A percentile compares a stretch with the other conserved stretches of the same genome.
Conservation (phyloP, 37 sponge, comb jelly and placozoan genomes). For the Geodia barretti region DNA sequence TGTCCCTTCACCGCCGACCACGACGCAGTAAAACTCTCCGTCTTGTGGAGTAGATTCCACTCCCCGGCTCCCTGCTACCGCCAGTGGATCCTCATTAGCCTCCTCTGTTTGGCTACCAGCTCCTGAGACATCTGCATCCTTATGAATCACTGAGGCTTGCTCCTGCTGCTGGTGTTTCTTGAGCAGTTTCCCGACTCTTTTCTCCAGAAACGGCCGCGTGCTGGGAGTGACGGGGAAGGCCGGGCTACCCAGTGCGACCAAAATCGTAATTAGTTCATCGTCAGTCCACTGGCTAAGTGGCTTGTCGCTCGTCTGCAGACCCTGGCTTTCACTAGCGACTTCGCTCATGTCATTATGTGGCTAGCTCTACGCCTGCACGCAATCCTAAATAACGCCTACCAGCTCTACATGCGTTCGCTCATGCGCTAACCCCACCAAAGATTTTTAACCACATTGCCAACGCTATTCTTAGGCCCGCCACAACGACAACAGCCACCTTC, state of each 20-base stretch:
- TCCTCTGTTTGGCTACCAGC: not conserved
- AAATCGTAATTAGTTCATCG: not conserved
- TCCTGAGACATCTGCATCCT: not conserved
- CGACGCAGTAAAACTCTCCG: conserved; percentile 50
- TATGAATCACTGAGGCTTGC: too few relatives aligned
- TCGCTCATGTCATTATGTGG: too few relatives aligned
- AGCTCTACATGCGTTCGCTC: too few relatives aligned
- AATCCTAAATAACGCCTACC: too few relatives aligned
- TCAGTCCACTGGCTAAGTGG: not conserved
- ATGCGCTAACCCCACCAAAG: too few relatives aligned
- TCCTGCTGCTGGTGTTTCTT: not conserved
- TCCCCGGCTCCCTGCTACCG: not conserved
- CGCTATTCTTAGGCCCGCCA: too few relatives aligned
- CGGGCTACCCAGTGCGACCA: not conserved
- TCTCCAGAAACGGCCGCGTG: not conserved
- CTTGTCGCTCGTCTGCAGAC: not conserved
- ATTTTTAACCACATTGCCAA: too few relatives aligned
- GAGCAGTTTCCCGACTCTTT: not conserved
- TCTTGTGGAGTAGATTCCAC: too few relatives aligned
- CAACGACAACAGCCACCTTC: too few relatives aligned
- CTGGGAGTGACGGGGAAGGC: not conserved
- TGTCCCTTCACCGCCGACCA: not conserved
- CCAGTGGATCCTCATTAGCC: not conserved
- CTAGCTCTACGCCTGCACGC: too few relatives aligned
- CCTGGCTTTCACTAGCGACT: too few relatives aligned